Evolutionary conservation across 2,113 vertebrate genomes (phyloP), one percentile per base, ranked within the genome.

Genomic region (Pteropus alecto): DNA sequence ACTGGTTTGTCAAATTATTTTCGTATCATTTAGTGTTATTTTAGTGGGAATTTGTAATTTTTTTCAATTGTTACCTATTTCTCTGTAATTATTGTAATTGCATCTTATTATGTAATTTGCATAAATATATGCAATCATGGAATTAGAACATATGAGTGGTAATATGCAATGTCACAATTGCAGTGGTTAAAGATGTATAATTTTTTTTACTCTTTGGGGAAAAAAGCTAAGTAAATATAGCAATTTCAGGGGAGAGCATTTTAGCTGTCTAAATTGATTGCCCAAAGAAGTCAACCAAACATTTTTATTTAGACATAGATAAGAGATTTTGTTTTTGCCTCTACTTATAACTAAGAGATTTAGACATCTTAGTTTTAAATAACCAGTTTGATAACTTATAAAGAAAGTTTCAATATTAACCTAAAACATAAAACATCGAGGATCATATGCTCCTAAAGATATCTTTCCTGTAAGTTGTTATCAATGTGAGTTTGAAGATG

Each of bases 21-120:
- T 94, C 46, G 73, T 93, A 71, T 86, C 71, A 83, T 73, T 58
- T 96, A 95, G 33, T 93, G 30, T 76, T 97, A 85, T 96, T 95
- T 94, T 95, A 71, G 60, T n/a, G 87, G 30, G 92, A 97, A 85
- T 86, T 88, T 96, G 33, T 76, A 54, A 76, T 92, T 89, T 92
- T 96, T 95, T 95, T 73, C 70, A 94, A 89, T 97, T 95, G 92
- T 96, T 96, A 79, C 68, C 60, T 92, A 92, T 92, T 96, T 73
- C 65, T 97, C 81, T 84, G 26, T 92, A 90, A 96, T 95, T 97
- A 96, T 67, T 68, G 21, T 96, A 85, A 86, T 92, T 97, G 93
- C 83, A 81, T 85, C 95, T 84, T 97, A 28, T 74, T 94, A 90
- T 73, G 54, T 93, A 91, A 86, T 96, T 97, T 97, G 43, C 94